Base-by-base conservation (phyloP, 2,888 invertebrate species). In the Perizoma affinitatum region DNA sequence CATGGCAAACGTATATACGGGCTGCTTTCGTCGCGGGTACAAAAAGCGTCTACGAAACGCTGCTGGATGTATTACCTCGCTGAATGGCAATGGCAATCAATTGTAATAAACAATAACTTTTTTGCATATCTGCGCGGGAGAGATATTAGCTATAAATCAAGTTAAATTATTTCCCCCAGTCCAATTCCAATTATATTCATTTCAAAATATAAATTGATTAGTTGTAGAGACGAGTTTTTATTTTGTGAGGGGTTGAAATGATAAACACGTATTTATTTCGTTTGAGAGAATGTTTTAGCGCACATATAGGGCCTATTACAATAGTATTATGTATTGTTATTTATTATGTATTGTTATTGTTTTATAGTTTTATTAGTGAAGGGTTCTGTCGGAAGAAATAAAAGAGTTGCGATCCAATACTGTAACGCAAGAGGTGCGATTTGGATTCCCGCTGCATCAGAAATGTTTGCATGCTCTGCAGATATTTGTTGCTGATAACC, bases 121-220 rank as follows among this genome's bases (percentile, higher is more conserved):
- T 48, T 53, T 45, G 58, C 48, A 45, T 56, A 59, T 55, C 55
- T 61, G 47, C 45, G 41, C 33, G 55, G n/a, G 33, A 50, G 40
- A 35, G 54, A 42, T 48, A 58, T 49, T 52, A 8, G 33, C 34
- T 10, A 60, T 60, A 64, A 60, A 64, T 64, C 57, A 57, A 49
- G 22, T 10, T 40, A 45, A 57, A 54, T 50, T 49, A 61, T 49
- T 34, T 53, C 61, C 59, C 62, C 52, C 42, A 40, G 58, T 52
- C 59, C 65, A 65, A 65, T 57, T 56, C 58, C 66, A 68, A 65
- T 67, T 63, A 63, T 68, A 68, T 67, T 66, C 68, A 67, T 66
- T 56, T 61, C 62, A 64, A 62, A n/a, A 58, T 61, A 68, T 69
- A 62, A 69, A 63, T 68, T 62, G 60, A 22, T 22, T 22, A 22